Evolutionary conservation across 2,888 invertebrate species (phyloP), one percentile per base, ranked within the genome.

Genomic region (Escarpia spicata): DNA sequence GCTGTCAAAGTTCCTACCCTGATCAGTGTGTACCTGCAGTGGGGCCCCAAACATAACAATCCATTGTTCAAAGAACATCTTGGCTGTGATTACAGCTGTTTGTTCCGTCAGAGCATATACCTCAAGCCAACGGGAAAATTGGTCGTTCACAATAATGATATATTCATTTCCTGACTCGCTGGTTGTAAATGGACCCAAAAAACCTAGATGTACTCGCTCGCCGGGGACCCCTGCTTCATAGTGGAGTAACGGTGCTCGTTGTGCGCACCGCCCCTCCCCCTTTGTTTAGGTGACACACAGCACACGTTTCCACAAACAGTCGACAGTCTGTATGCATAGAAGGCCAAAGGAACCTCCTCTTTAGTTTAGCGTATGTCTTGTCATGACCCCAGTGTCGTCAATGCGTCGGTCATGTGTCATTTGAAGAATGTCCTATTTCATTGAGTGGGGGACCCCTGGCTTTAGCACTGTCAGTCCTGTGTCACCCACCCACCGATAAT

Each of bases 1-100:
- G 3, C 91, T 43, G 12, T 93, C 93, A 52, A 93, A 92, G 60
- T 93, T 93, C 31, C 91, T n/a, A 43, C 92, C 91, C 43, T 93
- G 92, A 90, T 93, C 93, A 4, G 92, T 43, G 89, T 90, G 91
- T n/a, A 93, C 8, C 43, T 92, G 90, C 75, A n/a, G 44, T 43
- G 10, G 26, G 89, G 92, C 37, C 37, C 37, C 37, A 1, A 37
- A 37, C 37, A 37, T 37, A 37, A 37, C 37, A 37, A 37, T 37
- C 37, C 37, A 37, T 37, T 37, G 37, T 37, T 37, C 37, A 37
- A 37, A 37, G 37, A 37, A 37, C 37, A 1, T 37, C 1, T 37
- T 37, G 37, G 37, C 37, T 37, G 37, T 37, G 37, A 37, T 37
- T 37, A 1, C 37, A 37, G 37, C 37, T 37, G 37, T 37, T 37